phyloP scores from a whole-genome alignment of 2,888 invertebrate genomes.

The Sylvicola fuscatus region DNA sequence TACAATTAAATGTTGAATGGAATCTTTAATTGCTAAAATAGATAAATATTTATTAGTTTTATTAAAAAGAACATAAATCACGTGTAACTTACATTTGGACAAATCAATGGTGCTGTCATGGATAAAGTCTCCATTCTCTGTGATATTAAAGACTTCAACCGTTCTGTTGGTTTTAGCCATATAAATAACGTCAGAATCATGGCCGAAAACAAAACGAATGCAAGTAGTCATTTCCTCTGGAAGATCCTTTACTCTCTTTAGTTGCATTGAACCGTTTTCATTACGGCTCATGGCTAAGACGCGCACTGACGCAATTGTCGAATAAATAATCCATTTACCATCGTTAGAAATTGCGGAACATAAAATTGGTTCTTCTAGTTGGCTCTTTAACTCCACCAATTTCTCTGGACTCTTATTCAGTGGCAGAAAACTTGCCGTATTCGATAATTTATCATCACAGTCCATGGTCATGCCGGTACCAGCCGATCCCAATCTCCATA shows the following conservation, averaged over 20 bases:
- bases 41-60: constrained; percentile 1
- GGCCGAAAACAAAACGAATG: constrained; percentile 23
- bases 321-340: constrained; percentile 53
- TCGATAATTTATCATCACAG: constrained; percentile 12
- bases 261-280: constrained; percentile 19
- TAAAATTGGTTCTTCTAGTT: constrained; percentile 41
- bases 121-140: constrained; percentile 17
- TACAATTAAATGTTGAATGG: constrained; percentile 29
- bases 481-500: constrained; percentile 37
- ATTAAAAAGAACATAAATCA: not conserved
- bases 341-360: constrained; percentile 49
- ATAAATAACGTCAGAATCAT: constrained; percentile 23
- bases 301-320: constrained; percentile 42
- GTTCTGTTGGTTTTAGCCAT: constrained; percentile 22
- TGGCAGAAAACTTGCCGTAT: constrained; percentile 9
- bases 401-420: constrained; percentile 34
- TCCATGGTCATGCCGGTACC: constrained; percentile 10
- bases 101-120: constrained; percentile 20
- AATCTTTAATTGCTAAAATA: constrained; percentile 33
- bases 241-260: constrained; percentile 17
- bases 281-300: constrained; percentile 38
- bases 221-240: constrained; percentile 20
- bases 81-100: constrained; percentile 14
- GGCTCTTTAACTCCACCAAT: constrained; percentile 43
- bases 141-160: constrained; percentile 24